A percentile compares a stretch with the other conserved stretches of the same genome.
Conservation (phyloP, 2,797 vertebrate genomes). For the Pempheris klunzingeri region DNA sequence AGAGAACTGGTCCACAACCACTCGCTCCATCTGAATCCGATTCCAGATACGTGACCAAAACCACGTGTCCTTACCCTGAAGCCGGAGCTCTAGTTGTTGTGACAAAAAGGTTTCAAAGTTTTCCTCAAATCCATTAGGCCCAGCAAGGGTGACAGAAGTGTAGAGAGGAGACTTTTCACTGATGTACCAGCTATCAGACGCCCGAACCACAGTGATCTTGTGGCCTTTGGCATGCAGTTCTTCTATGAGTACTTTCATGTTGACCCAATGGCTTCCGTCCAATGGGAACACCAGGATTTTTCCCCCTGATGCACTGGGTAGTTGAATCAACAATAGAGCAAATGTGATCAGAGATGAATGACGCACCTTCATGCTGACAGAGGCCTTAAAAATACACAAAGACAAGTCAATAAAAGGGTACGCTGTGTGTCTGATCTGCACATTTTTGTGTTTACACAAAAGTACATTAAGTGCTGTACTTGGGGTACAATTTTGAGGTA, state of each 20-base stretch:
- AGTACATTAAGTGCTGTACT: background rate
- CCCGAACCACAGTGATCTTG: conserved; percentile 68
- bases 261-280: conserved; percentile 83
- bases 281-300: conserved; percentile 78
- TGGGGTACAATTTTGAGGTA: background rate
- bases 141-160: conserved; percentile 59
- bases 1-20: conserved; percentile 41
- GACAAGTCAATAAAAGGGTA: conserved; percentile 11
- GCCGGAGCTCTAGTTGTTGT: conserved; percentile 42
- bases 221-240: conserved; percentile 75
- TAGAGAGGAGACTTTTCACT: conserved; percentile 72
- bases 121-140: conserved; percentile 62
- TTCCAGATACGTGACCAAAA: conserved; percentile 60
- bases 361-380: conserved; percentile 34
- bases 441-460: background rate
- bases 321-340: conserved; percentile 51
- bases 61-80: conserved; percentile 24
- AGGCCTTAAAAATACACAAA: conserved; percentile 51
- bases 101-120: conserved; percentile 54
- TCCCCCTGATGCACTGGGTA: conserved; percentile 36
- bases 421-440: background rate
- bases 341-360: conserved; percentile 39
- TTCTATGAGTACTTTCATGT: conserved; percentile 78
- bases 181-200: conserved; percentile 78
- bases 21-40: conserved; percentile 6